A percentile compares a stretch with the other conserved stretches of the same genome.
phyloP scores from a whole-genome alignment of 2,888 invertebrate species.

The Cremastinae sp. region DNA sequence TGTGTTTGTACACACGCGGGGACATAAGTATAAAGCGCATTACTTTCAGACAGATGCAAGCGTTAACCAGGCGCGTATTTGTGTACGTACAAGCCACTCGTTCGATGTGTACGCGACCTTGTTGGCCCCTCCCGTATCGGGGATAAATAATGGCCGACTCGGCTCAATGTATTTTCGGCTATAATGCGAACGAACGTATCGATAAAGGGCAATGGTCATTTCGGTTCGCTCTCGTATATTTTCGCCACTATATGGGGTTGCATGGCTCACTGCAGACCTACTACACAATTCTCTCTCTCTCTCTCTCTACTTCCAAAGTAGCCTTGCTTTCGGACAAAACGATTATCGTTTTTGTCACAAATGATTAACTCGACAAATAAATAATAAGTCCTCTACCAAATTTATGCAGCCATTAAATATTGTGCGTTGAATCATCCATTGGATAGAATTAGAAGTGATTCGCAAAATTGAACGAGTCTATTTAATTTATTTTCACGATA shows the following conservation, averaged over 20 bases:
- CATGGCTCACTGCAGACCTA: conserved; percentile 27
- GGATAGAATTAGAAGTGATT: no score
- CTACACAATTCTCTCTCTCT: neutral
- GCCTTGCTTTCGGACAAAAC: conserved; percentile 19
- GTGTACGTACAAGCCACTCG: conserved; percentile 44
- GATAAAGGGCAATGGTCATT: conserved; percentile 64
- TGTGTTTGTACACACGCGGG: conserved; percentile 30
- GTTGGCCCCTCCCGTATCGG: conserved; percentile 44
- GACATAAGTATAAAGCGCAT: conserved; percentile 46
- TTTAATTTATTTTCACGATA: no score
- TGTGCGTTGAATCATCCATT: no score
- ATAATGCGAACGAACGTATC: conserved; percentile 67
- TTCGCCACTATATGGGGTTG: conserved; percentile 26
- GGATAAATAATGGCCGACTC: conserved; percentile 62
- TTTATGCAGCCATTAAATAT: neutral
- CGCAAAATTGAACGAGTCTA: neutral
- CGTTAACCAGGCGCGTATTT: conserved; percentile 44
- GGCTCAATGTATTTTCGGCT: conserved; percentile 65
- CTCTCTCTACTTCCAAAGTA: conserved; percentile 1
- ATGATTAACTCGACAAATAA: conserved; percentile 37
- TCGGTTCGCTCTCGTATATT: conserved; percentile 35
- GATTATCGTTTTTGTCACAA: conserved; percentile 36
- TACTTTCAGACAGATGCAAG: conserved; percentile 47
- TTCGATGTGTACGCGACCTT: conserved; percentile 49
- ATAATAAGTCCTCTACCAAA: conserved; percentile 20